Base-by-base conservation (phyloP, 53 echinoderm and acorn worm genomes). In the Holothuria leucospilota region DNA sequence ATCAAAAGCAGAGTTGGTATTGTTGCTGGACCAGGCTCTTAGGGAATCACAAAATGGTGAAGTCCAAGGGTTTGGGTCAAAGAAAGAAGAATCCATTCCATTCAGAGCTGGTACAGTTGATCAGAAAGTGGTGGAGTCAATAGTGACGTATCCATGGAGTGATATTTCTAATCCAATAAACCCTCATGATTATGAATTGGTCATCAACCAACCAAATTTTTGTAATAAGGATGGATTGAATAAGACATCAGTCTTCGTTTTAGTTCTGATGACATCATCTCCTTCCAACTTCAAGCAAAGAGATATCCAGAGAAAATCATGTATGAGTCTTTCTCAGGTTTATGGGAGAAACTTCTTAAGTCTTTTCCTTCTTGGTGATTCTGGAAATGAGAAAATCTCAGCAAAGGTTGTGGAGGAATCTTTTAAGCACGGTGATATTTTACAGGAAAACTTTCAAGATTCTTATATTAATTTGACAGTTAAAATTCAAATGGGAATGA, bases 401-500 rank as follows among this genome's bases (percentile, higher is more conserved):
- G 21, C 20, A 11, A 16, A 14, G 25, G 62, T 93, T 13, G 6
- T 41, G 2, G 10, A 39, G 2, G 93, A 93, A 81, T 83, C 87
- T 65, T 30, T 20, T 0, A 24, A 79, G 20, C 68, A 93, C 49
- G 85, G 85, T 27, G 93, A 93, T 38, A 85, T 93, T 16, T 29
- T 93, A 20, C 38, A 78, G 21, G 91, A 90, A 29, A 91, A 91
- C 63, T 93, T 93, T 34, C 29, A 34, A 7, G 93, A 93, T 39
- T 79, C 71, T 28, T 93, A 93, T 81, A 63, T 62, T 53, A 91
- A 93, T 71, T 82, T 93, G 46, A 88, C 93, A 2, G 15, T 93
- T 49, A 93, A 91, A 69, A 91, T 90, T 38, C 49, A 90, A 15
- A 93, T 93, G 93, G 93, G 88, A 28, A 85, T 93, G 88, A 91